Conservation (phyloP, 2,113 vertebrate species). For the Scatophagus argus region DNA sequence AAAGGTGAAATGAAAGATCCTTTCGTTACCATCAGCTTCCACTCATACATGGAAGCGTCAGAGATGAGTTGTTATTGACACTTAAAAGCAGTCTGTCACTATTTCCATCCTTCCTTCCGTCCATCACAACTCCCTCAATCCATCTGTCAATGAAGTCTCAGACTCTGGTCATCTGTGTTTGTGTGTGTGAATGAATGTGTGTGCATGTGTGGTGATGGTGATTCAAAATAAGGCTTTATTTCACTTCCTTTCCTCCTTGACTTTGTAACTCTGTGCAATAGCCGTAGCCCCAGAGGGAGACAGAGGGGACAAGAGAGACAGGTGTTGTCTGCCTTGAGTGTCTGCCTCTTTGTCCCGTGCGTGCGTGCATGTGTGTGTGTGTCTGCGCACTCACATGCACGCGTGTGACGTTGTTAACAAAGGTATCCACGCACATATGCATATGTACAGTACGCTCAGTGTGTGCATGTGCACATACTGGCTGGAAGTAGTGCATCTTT, state of each 20-base stretch:
- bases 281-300: conserved; percentile 10
- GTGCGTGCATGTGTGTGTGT: conserved; percentile 8
- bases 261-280: conserved; percentile 10
- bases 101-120: conserved; percentile 15
- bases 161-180: conserved; percentile 11
- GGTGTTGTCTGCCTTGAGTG: conserved; percentile 30
- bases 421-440: not conserved
- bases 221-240: conserved; percentile 8
- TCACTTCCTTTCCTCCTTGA: not conserved
- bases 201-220: not conserved
- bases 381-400: too few relatives aligned
- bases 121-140: conserved; percentile 10
- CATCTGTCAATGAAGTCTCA: conserved; percentile 46
- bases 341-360: not conserved
- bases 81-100: conserved; percentile 17
- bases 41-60: conserved; percentile 1
- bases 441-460: conserved; percentile 14
- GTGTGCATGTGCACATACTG: conserved; percentile 9
- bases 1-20: too few relatives aligned
- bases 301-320: conserved; percentile 25
- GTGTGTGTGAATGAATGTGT: not conserved
- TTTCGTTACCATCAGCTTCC: conserved; percentile 31
- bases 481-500: conserved; percentile 39
- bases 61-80: not conserved
- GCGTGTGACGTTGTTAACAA: not conserved